These are phyloP conservation scores for Progne subis DNA, from an alignment of 2,113 vertebrate species.

Conservation along the genomic window DNA sequence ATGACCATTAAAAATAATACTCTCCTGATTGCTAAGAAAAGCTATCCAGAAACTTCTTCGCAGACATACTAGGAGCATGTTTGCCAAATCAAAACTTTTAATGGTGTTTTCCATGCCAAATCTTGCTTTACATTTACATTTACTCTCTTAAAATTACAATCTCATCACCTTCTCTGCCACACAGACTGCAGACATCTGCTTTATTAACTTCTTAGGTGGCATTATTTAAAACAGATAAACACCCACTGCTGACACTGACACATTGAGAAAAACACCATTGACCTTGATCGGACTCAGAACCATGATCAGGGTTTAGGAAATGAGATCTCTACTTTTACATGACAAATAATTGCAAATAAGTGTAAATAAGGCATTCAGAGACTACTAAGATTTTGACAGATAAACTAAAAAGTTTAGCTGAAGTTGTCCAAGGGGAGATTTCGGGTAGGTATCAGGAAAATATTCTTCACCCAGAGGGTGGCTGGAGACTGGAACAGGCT, in stretches of 20 bases:
- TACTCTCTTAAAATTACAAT: neutral
- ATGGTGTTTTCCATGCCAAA: neutral
- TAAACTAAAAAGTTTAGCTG: neutral
- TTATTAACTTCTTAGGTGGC: neutral
- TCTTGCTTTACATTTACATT: neutral
- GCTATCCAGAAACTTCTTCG: neutral
- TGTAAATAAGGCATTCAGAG: neutral
- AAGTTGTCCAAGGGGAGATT: neutral
- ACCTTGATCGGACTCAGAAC: neutral
- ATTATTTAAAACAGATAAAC: neutral
- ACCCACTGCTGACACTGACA: neutral
- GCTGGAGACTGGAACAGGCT: neutral
- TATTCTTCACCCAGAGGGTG: neutral
- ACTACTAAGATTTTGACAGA: neutral
- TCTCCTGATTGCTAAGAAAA: neutral
- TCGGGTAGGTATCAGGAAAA: neutral
- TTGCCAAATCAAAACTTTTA: neutral
- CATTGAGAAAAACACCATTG: neutral
- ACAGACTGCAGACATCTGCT: neutral
- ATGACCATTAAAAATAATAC: neutral
- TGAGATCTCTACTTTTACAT: neutral
- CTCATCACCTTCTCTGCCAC: neutral
- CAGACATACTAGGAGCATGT: neutral
- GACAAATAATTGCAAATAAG: neutral
- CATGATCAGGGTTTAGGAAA: neutral